A percentile compares a stretch with the other conserved stretches of the same genome.
Conservation (phyloP, 2,888 invertebrate species). For the Spilarctia lutea region DNA sequence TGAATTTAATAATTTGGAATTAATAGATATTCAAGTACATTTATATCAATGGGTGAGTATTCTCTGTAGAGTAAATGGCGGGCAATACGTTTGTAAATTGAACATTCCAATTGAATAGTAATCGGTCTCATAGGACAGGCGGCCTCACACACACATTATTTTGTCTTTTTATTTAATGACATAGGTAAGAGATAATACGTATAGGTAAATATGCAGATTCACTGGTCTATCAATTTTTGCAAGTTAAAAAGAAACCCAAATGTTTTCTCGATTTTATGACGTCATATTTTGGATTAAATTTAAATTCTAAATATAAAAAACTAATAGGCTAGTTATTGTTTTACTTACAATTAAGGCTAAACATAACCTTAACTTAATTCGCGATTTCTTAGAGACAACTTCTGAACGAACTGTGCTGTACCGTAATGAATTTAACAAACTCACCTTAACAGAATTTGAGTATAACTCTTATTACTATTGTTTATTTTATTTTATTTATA, state of each 20-base stretch:
- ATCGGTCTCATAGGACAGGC: neutral
- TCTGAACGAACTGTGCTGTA: neutral
- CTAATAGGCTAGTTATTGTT: too few relatives aligned
- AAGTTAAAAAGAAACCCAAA: neutral
- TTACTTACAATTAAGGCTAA: too few relatives aligned
- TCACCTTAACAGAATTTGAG: neutral
- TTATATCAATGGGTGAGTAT: neutral
- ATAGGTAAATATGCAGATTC: neutral
- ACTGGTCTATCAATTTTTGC: neutral
- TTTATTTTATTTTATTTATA: too few relatives aligned
- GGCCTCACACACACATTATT: neutral
- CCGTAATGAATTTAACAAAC: neutral
- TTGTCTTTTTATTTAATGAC: too few relatives aligned
- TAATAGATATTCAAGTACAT: neutral
- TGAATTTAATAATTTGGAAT: neutral
- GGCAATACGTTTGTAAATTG: neutral
- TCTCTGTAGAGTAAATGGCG: neutral
- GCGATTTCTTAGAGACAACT: neutral
- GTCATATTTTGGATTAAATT: too few relatives aligned
- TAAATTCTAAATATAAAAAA: too few relatives aligned
- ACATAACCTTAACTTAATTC: too few relatives aligned
- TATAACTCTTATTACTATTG: too few relatives aligned
- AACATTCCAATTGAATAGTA: neutral
- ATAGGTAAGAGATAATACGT: too few relatives aligned
- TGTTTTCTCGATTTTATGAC: too few relatives aligned